Base-by-base conservation (phyloP, 53 echinoderm and acorn worm genomes). In the Paracentrotus lividus region DNA sequence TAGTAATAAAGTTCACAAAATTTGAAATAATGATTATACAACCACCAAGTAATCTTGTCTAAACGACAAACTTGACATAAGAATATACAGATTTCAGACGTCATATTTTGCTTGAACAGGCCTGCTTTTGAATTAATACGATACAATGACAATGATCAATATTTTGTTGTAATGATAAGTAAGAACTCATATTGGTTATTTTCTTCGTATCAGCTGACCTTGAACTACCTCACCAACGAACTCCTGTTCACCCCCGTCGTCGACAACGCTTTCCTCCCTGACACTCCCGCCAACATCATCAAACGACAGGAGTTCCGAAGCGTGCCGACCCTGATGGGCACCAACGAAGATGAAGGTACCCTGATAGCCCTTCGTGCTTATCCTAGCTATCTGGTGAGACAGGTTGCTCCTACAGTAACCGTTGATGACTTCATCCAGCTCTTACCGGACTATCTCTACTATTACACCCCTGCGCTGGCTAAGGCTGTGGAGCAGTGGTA, bases 281-380 rank as follows among this genome's bases (percentile, higher is more conserved):
- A 97, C 57, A 56, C 59, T 20, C 97, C 97, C 16, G 43, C 40
- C n/a, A 88, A 84, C 31, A 78, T 97, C 34, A 42, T 97, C 49
- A 42, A 92, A 45, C 75, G 68, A 54, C 67, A 78, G 34, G 85
- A 96, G 49, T 96, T 97, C 67, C 87, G 88, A 27, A 93, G 93
- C 58, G 95, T 94, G 24, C 81, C 92, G 55, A 42, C 95, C 42
- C 84, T 97, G 15, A 31, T 96, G 20, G 97, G 97, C 1, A 94
- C 94, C 8, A 97, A 97, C 88, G 72, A 75, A 49, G 97, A 97
- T 27, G 97, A 97, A 67, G 97, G 97, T 34, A 94, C 93, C 16
- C 77, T 97, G 27, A 93, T 93, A 40, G 96, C 94, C 34, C 53
- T 97, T 49, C 85, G 94, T 13, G 96, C 95, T 26, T 94, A 81